Base-by-base conservation (phyloP, 2,113 vertebrate genomes). In the Corapipo altera region DNA sequence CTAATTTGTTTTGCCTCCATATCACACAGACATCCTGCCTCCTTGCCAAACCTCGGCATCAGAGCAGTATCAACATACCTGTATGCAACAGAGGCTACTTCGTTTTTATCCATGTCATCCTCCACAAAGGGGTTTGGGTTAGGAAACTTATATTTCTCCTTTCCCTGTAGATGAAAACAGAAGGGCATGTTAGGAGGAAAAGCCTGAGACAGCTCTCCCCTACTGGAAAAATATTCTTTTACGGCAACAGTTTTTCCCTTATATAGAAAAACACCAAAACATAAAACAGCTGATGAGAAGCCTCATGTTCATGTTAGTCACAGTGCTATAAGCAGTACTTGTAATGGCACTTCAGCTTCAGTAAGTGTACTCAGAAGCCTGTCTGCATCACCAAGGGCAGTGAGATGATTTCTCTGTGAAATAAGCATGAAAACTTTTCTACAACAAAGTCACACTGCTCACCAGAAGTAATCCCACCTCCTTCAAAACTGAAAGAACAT, bases 41-140 rank as follows among this genome's bases (percentile, higher is more conserved):
- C 12, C 35, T 10, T 59, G 44, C 33, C 54, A 83, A 89, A 83
- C 9, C 62, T 7, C 9, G 22, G 35, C 44, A 65, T 18, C 33
- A 27, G 24, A 70, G 59, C 37, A 18, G 32, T 11, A 74, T 11
- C 6, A 54, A 92, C 96, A 5, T 71, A 99, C 99, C 99, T 99
- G 98, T 99, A 99, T 0, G 99, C 99, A 24, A 99, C 99, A 66
- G 99, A 99, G 4, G 99, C 99, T 41, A 99, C 99, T 92, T 99
- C 99, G 1, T 98, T 99, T 98, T 99, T 99, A 93, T 99, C 99
- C 98, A 98, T 98, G 92, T 99, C 99, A 32, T 99, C 99, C 94
- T 99, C 99, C 95, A 99, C 99, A 94, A 99, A 99, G 0, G 99
- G 99, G 95, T 99, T 99, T 66, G 98, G 43, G 92, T 98, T 99